Percentiles rank a stretch among this genome's conserved stretches.
Evolutionary conservation across 2,797 vertebrate genomes (phyloP).

Genomic region (Notoglanidium macrostoma): DNA sequence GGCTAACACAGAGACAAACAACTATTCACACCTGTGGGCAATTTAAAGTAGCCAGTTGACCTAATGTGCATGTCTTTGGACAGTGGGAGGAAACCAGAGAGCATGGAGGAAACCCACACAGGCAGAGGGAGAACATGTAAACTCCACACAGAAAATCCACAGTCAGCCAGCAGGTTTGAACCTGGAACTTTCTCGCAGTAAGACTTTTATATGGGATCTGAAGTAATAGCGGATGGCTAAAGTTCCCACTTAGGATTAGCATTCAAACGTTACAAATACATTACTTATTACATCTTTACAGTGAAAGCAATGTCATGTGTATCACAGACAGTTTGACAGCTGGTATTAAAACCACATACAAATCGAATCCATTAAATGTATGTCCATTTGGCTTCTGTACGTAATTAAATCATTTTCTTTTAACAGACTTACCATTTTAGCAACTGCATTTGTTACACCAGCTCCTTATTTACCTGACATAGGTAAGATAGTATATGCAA

Average conservation of each 20-base stretch:
- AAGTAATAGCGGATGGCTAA: background rate
- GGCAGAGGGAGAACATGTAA: no score
- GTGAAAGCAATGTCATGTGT: background rate
- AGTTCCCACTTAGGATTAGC: background rate
- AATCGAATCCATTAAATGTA: background rate
- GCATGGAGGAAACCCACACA: no score
- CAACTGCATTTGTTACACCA: background rate
- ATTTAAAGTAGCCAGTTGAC: no score
- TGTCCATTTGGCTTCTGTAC: background rate
- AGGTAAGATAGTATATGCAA: background rate
- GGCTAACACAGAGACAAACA: no score
- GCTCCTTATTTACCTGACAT: no score
- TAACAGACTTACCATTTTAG: background rate
- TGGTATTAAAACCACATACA: background rate
- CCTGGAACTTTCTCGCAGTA: no score
- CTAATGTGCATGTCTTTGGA: no score
- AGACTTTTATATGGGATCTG: background rate
- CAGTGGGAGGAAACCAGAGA: no score
- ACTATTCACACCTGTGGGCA: no score
- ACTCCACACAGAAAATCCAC: no score
- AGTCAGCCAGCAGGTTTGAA: no score
- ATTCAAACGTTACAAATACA: background rate
- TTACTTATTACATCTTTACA: background rate
- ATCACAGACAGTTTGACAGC: background rate
- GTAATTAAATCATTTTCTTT: background rate